Base-by-base conservation (phyloP, 64 coral and sea anemone genomes). In the Stylophora pistillata region DNA sequence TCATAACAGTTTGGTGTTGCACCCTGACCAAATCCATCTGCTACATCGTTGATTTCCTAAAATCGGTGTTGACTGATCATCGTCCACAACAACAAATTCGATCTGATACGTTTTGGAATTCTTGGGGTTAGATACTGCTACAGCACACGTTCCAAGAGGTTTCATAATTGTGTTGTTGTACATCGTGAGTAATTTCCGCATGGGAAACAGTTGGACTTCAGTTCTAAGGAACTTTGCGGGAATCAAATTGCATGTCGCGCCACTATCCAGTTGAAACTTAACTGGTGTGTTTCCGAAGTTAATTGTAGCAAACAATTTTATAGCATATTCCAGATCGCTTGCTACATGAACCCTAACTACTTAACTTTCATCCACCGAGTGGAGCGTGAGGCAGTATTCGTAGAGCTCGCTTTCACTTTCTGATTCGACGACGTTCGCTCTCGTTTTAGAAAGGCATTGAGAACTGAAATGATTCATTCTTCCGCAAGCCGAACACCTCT, bases 401-500 rank as follows among this genome's bases (percentile, higher is more conserved):
- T 78, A 5, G n/a, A 75, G 1, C 18, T 34, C 30, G 53, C 75
- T 78, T 78, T 57, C 75, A 56, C 53, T 78, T n/a, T 78, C 75
- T 56, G 53, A 26, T 14, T 78, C n/a, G 0, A 56, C 53, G 12
- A 68, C 58, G 87, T 76, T 62, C 28, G 70, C 66, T 15, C 6
- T 62, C 73, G 20, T 20, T 47, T 81, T 55, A 33, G 88, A 18
- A 18, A 77, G 31, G 53, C 64, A 81, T 66, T 89, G 88, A 58
- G 76, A 73, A 2, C 52, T 71, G 56, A 89, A 89, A 28, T 89
- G 76, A 89, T 80, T 89, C 26, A 89, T 77, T 21, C 54, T 89
- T 37, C 60, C 65, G 71, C 76, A 89, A 28, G 23, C 58, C 55
- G 18, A 37, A 30, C 52, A 81, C 2, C 76, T 89, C 77, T 89